These are phyloP conservation scores for Otolemur crassicaudatus DNA, from an alignment of 2,797 vertebrate species.

Conservation along the genomic window DNA sequence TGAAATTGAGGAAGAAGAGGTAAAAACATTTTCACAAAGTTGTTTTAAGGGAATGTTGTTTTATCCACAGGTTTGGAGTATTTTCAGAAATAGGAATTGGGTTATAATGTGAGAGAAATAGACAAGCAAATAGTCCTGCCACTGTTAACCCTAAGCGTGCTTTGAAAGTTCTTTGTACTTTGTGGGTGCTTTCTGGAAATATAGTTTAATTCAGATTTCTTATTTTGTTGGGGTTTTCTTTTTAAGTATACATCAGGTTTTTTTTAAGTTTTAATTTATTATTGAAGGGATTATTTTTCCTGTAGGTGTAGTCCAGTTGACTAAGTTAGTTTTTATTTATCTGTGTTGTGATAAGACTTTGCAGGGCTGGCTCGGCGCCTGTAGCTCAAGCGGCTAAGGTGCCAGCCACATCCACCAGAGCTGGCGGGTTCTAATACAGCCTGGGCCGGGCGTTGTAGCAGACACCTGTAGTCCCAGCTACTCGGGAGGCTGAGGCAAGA, in stretches of 20 bases:
- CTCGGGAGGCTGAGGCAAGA: too few species aligned
- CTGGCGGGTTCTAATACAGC: too few species aligned
- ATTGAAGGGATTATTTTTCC: constrained; percentile 30
- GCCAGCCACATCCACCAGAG: too few species aligned
- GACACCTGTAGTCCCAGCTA: too few species aligned
- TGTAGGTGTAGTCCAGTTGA: not conserved
- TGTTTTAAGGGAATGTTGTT: constrained; percentile 36
- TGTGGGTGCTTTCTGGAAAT: not conserved
- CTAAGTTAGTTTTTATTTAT: not conserved
- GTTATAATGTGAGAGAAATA: constrained; percentile 10
- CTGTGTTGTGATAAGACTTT: not conserved
- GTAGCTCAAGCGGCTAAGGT: too few species aligned
- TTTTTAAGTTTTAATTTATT: constrained; percentile 7
- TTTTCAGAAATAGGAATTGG: constrained; percentile 21
- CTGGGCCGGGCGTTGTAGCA: too few species aligned
- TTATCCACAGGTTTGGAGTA: constrained; percentile 39
- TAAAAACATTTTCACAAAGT: constrained; percentile 80
- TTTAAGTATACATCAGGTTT: not conserved
- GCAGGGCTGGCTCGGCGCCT: too few species aligned
- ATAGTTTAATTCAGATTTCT: not conserved
- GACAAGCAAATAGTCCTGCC: not conserved
- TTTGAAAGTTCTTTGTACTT: constrained; percentile 32
- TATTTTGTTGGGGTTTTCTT: not conserved
- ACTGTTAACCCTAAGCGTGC: not conserved
- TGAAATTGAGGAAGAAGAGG: constrained; percentile 92